Evolutionary conservation across 2,113 vertebrate species (phyloP), one percentile per base, ranked within the genome.

Genomic region (Scartelaos histophorus): DNA sequence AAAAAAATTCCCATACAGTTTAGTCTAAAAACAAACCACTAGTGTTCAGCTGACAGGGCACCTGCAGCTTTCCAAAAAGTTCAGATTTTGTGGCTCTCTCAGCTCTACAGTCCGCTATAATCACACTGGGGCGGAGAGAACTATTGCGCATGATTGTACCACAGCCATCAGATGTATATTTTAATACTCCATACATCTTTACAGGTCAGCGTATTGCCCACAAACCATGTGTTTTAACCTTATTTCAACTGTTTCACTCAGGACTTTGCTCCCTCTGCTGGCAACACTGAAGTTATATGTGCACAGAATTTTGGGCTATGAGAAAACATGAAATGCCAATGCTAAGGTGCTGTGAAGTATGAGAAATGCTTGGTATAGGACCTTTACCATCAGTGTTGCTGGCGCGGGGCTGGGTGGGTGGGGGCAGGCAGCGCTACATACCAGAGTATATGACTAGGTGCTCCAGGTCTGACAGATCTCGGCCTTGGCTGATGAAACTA

Each of bases 391-490:
- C 21, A 82, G 80, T 65, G 66, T 79, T 80, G 69, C 81, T 82
- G 71, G 85, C 76, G 83, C 85, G 83, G 83, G 82, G 74, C 62
- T 91, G 88, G 86, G 83, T 82, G 82, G 76, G 65, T 90, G 88
- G 87, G 83, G 82, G 87, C 87, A 88, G 83, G 85, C 74, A 86
- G 66, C 81, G 82, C 80, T 58, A 85, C 92, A 93, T 93, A 93
- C 92, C 92, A 93, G 82, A 92, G 91, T 81, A 80, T 92, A 93
- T 93, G 93, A 93, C 92, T 91, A 92, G 86, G 90, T 88, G 91
- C 90, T 90, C 88, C 90, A 85, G 90, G 89, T 93, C 89, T 91
- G 91, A 91, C 91, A 91, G 88, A 89, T 90, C 88, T 92, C 88
- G 90, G 88, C 78, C 83, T 84, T 82, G 87, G 88, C 88, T 89